These are phyloP conservation scores for Drosophila falleni DNA, from an alignment of 2,888 invertebrate genomes.

Conservation along the genomic window DNA sequence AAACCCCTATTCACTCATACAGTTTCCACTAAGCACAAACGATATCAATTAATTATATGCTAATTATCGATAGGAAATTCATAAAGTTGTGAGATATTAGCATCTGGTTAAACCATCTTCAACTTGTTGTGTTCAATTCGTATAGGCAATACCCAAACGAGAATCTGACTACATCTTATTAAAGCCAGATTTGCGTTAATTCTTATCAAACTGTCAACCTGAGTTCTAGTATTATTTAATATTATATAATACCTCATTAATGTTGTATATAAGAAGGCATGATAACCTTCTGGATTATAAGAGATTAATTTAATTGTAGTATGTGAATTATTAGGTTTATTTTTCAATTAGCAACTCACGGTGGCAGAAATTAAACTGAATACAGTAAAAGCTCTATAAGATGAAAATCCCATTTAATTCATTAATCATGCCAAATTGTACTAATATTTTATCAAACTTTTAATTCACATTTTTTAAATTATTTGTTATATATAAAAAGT, in stretches of 20 bases:
- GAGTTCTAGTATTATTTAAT: background rate
- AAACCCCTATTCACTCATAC: background rate
- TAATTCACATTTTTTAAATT: too few species aligned
- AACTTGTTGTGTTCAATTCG: background rate
- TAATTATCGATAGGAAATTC: constrained; percentile 10
- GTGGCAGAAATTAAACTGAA: constrained; percentile 1
- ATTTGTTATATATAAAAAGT: too few species aligned
- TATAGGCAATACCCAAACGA: background rate
- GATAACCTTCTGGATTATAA: background rate
- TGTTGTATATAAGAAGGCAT: background rate
- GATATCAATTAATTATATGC: constrained; percentile 19
- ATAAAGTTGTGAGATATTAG: background rate
- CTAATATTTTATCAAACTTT: too few species aligned
- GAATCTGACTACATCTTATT: background rate
- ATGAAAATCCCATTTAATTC: too few species aligned
- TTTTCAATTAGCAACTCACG: constrained; percentile 8
- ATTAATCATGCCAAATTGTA: too few species aligned
- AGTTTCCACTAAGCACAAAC: constrained; percentile 2
- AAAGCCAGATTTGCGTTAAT: background rate
- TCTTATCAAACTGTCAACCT: background rate
- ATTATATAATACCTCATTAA: background rate
- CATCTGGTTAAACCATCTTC: constrained; percentile 1
- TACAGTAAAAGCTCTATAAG: background rate
- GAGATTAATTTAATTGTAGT: constrained; percentile 4
- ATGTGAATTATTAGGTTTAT: background rate